Conservation (phyloP, 2,888 invertebrate species). For the Hirtodrosophila duncani region DNA sequence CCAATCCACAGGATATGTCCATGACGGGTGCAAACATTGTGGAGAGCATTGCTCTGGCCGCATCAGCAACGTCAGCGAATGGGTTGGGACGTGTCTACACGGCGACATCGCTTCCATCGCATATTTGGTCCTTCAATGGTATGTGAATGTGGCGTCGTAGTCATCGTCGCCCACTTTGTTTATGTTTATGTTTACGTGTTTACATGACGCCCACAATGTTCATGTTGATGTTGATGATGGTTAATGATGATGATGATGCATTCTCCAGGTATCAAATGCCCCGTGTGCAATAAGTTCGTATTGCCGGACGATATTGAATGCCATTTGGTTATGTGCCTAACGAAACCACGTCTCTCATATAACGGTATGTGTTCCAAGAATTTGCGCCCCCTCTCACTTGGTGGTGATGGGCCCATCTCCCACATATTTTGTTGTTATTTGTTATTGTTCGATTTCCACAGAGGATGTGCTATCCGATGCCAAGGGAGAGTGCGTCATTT, state of each 20-base stretch:
- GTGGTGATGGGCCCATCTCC: too few species aligned
- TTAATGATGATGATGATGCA: too few species aligned
- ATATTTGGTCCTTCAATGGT: slow-evolving; percentile 95
- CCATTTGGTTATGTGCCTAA: slow-evolving; percentile 99
- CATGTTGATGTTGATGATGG: too few species aligned
- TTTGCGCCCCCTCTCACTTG: too few species aligned
- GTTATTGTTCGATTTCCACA: slow-evolving; percentile 77
- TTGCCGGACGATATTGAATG: slow-evolving; percentile 99
- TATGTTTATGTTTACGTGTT: too few species aligned
- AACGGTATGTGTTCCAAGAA: slow-evolving; percentile 86
- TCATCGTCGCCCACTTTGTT: too few species aligned
- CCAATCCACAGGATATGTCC: slow-evolving; percentile 57
- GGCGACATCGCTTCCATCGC: slow-evolving; percentile 93
- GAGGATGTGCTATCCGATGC: slow-evolving; percentile 97
- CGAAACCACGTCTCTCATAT: slow-evolving; percentile 98
- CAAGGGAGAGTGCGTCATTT: slow-evolving; percentile 99
- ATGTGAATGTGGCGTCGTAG: too few species aligned
- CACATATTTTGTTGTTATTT: neutral
- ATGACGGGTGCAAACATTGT: slow-evolving; percentile 74
- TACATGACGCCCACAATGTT: too few species aligned
- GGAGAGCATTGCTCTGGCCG: slow-evolving; percentile 76
- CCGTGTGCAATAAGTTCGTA: slow-evolving; percentile 98
- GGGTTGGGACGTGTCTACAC: slow-evolving; percentile 89
- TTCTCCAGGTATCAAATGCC: slow-evolving; percentile 96
- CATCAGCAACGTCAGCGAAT: slow-evolving; percentile 67